Percentiles rank a stretch among this genome's conserved stretches.
Conservation (phyloP, 2,113 vertebrate species). For the Leptodactylus fuscus region DNA sequence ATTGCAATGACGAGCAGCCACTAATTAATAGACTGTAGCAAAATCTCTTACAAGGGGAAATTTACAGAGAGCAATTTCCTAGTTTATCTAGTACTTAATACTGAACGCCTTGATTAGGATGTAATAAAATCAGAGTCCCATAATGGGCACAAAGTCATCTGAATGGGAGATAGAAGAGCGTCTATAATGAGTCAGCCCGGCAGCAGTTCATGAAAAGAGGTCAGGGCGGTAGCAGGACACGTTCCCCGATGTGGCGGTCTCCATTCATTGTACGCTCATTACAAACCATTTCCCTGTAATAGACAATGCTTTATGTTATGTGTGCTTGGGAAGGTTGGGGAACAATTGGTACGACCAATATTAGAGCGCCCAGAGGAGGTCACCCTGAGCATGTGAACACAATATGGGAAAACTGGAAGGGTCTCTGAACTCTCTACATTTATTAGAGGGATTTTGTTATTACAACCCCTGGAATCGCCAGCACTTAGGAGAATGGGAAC, state of each 20-base stretch:
- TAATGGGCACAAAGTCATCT: neutral
- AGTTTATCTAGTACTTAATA: conserved; percentile 24
- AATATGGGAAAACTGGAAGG: too few relatives aligned
- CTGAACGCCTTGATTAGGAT: neutral
- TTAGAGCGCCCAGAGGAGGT: too few relatives aligned
- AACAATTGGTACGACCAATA: too few relatives aligned
- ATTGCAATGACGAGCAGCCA: neutral
- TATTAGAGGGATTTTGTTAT: too few relatives aligned
- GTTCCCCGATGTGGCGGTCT: neutral
- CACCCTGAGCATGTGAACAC: too few relatives aligned
- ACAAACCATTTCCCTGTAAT: neutral
- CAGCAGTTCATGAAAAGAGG: neutral
- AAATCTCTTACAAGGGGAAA: neutral
- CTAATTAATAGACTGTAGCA: conserved; percentile 20
- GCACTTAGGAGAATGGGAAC: too few relatives aligned
- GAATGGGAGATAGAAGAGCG: neutral
- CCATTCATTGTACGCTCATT: neutral
- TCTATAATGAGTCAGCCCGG: neutral
- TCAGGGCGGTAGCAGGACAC: neutral
- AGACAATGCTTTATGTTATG: neutral
- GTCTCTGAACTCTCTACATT: too few relatives aligned
- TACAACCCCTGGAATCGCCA: too few relatives aligned
- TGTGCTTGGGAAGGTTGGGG: too few relatives aligned
- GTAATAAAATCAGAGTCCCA: neutral
- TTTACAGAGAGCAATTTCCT: neutral